Evolutionary conservation across 2,888 invertebrate species (phyloP).

Genomic region (Steinernema hermaphroditum): DNA sequence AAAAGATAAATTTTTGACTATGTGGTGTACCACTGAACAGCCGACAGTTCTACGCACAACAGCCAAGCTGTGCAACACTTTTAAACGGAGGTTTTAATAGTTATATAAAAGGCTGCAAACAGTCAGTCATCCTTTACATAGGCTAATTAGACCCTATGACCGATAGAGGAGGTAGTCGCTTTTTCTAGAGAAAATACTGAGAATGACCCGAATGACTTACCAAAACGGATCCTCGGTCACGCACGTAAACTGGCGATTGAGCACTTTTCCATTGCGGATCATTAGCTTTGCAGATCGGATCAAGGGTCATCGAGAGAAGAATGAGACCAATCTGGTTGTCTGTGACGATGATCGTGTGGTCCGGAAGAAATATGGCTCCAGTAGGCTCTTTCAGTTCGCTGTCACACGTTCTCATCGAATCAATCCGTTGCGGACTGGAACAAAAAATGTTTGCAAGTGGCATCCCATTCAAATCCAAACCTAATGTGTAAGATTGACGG

Average conservation of each 20-base stretch:
- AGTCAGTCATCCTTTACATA: no score
- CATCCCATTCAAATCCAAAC: neutral
- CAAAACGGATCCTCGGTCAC: constrained; percentile 22
- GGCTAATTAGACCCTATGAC: no score
- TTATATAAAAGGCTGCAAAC: no score
- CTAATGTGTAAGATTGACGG: constrained; percentile 11
- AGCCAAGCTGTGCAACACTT: no score
- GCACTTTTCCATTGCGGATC: constrained; percentile 21
- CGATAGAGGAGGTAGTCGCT: no score
- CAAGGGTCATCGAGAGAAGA: constrained; percentile 7
- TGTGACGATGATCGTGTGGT: constrained; percentile 21
- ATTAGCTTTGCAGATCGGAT: constrained; percentile 11
- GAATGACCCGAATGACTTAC: no score
- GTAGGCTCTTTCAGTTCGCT: constrained; percentile 17
- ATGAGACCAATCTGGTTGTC: constrained; percentile 18
- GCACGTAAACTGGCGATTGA: constrained; percentile 16
- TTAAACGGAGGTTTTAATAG: no score
- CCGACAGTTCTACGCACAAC: no score
- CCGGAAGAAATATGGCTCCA: constrained; percentile 16
- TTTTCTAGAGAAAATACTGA: no score
- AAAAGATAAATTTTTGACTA: no score
- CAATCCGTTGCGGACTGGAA: constrained; percentile 9
- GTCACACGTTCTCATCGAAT: constrained; percentile 7
- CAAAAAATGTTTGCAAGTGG: neutral
- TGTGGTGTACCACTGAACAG: no score